phyloP scores from a whole-genome alignment of 2,113 vertebrate species.

The Mastomys coucha region DNA sequence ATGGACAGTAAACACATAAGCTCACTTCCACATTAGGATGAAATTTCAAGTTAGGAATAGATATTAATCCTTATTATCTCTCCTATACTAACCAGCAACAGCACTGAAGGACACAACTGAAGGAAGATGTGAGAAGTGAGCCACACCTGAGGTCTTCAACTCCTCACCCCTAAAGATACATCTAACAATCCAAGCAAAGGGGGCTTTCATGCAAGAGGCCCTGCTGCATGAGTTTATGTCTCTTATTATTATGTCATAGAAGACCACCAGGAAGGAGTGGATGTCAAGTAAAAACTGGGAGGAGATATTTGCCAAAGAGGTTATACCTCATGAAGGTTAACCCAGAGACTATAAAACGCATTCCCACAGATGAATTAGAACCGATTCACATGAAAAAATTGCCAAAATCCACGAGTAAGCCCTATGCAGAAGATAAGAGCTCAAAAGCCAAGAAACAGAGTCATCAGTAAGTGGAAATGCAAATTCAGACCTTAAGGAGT shows the following conservation, averaged over 20 bases:
- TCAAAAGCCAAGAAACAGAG: background rate
- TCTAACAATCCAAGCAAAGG: conserved; percentile 15
- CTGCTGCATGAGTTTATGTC: background rate
- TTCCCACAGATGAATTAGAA: conserved; percentile 11
- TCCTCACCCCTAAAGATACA: background rate
- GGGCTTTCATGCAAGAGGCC: background rate
- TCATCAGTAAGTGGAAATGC: background rate
- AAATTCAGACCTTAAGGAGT: background rate
- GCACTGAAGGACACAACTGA: background rate
- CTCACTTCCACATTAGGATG: background rate
- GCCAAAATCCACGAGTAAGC: background rate
- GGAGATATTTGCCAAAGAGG: background rate
- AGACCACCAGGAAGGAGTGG: conserved; percentile 29
- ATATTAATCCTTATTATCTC: background rate
- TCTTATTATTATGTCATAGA: background rate
- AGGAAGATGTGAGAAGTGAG: background rate
- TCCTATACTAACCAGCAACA: background rate
- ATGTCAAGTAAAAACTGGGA: background rate
- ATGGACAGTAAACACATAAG: background rate
- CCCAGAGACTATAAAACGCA: background rate
- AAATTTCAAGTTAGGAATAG: background rate
- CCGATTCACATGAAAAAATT: conserved; percentile 1
- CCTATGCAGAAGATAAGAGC: conserved; percentile 13
- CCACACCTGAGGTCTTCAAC: background rate
- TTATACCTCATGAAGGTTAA: background rate